Evolutionary conservation across 2,797 vertebrate species (phyloP).

Genomic region (Tenualosa ilisha): DNA sequence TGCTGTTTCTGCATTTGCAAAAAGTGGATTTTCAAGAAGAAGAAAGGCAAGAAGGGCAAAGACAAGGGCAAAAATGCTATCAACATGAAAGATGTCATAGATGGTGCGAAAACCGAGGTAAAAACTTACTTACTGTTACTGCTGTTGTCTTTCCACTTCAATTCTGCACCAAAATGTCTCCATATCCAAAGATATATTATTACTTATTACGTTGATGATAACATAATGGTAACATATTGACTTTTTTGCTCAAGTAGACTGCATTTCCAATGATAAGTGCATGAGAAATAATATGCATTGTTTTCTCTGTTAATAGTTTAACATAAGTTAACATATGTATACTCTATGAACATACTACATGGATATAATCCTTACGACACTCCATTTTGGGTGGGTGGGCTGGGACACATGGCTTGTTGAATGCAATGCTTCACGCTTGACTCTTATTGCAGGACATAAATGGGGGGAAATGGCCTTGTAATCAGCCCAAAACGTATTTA

Average conservation of each 20-base stretch:
- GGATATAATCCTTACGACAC: not conserved
- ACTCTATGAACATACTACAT: not conserved
- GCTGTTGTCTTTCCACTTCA: not conserved
- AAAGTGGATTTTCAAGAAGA: slow-evolving; percentile 99
- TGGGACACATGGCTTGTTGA: slow-evolving; percentile 29
- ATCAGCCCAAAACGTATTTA: slow-evolving; percentile 53
- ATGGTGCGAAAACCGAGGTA: slow-evolving; percentile 98
- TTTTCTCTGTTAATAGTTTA: not conserved
- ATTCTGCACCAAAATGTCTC: not conserved
- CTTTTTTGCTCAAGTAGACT: not conserved
- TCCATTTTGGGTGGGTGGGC: slow-evolving; percentile 15
- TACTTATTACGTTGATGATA: not conserved
- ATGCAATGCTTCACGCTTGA: slow-evolving; percentile 51
- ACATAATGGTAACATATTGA: not conserved
- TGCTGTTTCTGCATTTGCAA: slow-evolving; percentile 99
- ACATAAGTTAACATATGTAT: not conserved
- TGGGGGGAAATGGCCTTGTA: slow-evolving; percentile 61
- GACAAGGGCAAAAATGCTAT: slow-evolving; percentile 99
- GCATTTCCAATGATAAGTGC: not conserved
- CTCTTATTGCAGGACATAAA: slow-evolving; percentile 63
- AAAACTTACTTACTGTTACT: slow-evolving; percentile 48
- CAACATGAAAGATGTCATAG: slow-evolving; percentile 98
- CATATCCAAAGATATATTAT: not conserved
- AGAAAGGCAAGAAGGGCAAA: slow-evolving; percentile 99
- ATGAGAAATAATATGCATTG: not conserved